Percentiles rank a stretch among this genome's conserved stretches.
These are phyloP conservation scores for Ranitomeya imitator DNA, from an alignment of 2,113 vertebrate species.

Conservation along the genomic window DNA sequence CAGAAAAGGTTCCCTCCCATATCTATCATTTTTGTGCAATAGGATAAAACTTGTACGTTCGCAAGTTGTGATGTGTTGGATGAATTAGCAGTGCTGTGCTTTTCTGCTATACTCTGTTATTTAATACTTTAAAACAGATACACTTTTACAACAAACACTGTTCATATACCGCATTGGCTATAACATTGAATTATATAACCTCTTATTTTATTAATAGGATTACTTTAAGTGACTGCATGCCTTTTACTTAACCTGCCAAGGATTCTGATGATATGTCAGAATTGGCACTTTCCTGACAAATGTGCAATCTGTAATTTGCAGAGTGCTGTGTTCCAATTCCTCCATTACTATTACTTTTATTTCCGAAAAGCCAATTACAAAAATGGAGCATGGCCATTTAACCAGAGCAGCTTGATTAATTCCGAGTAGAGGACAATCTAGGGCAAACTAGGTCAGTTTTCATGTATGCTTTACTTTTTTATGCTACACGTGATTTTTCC, in stretches of 20 bases:
- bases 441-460: slow-evolving; percentile 30
- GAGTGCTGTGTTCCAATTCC: slow-evolving; percentile 27
- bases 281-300: slow-evolving; percentile 30
- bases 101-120: neutral
- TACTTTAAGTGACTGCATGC: slow-evolving; percentile 5
- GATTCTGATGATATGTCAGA: slow-evolving; percentile 25
- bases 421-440: slow-evolving; percentile 33
- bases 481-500: neutral
- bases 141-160: neutral
- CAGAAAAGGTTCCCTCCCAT: too few species aligned
- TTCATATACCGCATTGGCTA: too few species aligned
- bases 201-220: slow-evolving; percentile 3
- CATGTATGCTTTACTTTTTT: slow-evolving; percentile 18
- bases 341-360: slow-evolving; percentile 41
- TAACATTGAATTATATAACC: neutral
- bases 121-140: neutral
- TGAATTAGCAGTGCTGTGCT: neutral
- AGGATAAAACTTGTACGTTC: too few species aligned
- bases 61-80: neutral
- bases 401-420: slow-evolving; percentile 34
- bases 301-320: slow-evolving; percentile 32
- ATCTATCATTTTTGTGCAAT: too few species aligned
- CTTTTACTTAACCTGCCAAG: slow-evolving; percentile 23
- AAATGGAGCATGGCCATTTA: slow-evolving; percentile 47
- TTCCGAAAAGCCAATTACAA: slow-evolving; percentile 43